These are phyloP conservation scores for Alviniconcha marisindica DNA, from an alignment of 1,140 invertebrate species.

Conservation along the genomic window DNA sequence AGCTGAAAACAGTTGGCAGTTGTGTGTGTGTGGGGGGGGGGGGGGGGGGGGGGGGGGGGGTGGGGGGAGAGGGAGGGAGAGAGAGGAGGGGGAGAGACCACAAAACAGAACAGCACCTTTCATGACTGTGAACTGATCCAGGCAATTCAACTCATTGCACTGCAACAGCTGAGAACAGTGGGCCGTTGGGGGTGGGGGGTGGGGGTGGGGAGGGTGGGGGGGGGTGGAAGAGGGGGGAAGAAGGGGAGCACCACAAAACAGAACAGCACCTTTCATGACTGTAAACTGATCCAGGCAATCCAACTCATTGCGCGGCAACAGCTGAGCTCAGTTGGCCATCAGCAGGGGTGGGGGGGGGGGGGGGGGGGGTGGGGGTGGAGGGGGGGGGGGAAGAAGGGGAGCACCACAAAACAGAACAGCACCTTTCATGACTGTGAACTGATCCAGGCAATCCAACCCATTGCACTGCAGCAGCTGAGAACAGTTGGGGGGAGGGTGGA, in stretches of 20 bases:
- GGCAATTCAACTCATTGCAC: slow-evolving; percentile 50
- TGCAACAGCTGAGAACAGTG: slow-evolving; percentile 56
- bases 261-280: slow-evolving; percentile 64
- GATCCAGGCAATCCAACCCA: too few species aligned
- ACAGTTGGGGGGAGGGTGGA: background rate
- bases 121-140: slow-evolving; percentile 59
- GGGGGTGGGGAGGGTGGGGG: too few species aligned
- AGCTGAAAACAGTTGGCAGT: slow-evolving; percentile 63
- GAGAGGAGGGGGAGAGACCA: background rate
- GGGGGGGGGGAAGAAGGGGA: too few species aligned
- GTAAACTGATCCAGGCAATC: slow-evolving; percentile 56
- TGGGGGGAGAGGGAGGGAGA: too few species aligned
- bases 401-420: too few species aligned
- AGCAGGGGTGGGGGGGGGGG: too few species aligned
- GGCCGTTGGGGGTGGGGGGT: too few species aligned
- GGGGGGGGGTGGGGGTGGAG: too few species aligned
- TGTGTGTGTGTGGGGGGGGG: too few species aligned
- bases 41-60: too few species aligned
- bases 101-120: slow-evolving; percentile 57
- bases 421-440: too few species aligned
- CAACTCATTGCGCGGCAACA: slow-evolving; percentile 50
- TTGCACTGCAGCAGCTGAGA: background rate
- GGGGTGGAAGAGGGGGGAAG: too few species aligned
- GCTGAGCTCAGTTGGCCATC: slow-evolving; percentile 59
- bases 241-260: background rate